Percentiles rank a stretch among this genome's conserved stretches.
phyloP scores from a whole-genome alignment of 2,797 vertebrate genomes.

The Xiphorhynchus erythropygius region DNA sequence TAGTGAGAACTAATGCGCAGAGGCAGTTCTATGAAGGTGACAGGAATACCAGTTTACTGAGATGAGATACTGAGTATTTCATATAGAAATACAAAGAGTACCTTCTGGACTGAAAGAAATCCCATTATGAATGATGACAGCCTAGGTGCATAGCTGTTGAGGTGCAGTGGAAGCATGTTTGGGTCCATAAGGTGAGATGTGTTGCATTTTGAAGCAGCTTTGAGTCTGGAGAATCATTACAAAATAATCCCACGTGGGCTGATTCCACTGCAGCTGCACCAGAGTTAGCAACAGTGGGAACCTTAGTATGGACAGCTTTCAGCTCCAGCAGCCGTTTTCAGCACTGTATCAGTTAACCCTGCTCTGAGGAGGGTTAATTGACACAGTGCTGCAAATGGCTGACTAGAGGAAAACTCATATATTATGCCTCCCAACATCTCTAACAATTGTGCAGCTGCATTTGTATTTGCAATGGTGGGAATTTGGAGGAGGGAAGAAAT shows the following conservation, averaged over 20 bases:
- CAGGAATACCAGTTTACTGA: not conserved
- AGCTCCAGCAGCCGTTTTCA: constrained; percentile 57
- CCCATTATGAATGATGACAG: not conserved
- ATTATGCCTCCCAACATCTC: constrained; percentile 49
- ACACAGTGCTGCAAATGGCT: constrained; percentile 60
- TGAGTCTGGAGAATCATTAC: not conserved
- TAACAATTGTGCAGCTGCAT: constrained; percentile 64
- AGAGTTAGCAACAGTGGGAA: constrained; percentile 54
- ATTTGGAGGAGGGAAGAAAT: constrained; percentile 51
- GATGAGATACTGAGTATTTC: not conserved
- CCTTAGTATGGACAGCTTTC: constrained; percentile 42
- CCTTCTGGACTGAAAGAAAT: not conserved
- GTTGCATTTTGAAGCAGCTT: constrained; percentile 1
- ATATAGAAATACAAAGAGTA: not conserved
- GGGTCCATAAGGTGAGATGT: not conserved
- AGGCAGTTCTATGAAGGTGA: not conserved
- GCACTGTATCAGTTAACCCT: constrained; percentile 67
- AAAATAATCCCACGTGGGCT: constrained; percentile 6
- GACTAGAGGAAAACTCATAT: constrained; percentile 59
- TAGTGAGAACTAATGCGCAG: not conserved
- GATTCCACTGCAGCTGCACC: constrained; percentile 64
- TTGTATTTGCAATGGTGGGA: constrained; percentile 47
- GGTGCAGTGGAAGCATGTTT: not conserved
- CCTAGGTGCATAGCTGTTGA: not conserved
- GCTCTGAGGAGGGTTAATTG: constrained; percentile 67